These are phyloP conservation scores for Sicus ferrugineus DNA, from an alignment of 2,888 invertebrate genomes.

Conservation along the genomic window DNA sequence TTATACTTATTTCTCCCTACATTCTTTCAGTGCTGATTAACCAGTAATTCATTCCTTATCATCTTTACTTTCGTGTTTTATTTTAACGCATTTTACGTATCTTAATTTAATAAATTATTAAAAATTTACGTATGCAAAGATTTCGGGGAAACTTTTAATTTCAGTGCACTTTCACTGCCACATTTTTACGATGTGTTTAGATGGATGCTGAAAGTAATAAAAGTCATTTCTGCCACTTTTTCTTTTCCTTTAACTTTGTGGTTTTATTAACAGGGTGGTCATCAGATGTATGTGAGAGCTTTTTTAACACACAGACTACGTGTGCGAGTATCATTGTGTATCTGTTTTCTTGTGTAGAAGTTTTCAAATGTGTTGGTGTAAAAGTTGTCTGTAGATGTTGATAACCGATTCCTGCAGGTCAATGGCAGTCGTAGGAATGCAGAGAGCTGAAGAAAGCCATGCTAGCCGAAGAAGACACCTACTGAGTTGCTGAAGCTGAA, in stretches of 20 bases:
- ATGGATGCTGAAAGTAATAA: not conserved
- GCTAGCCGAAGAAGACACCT: not conserved
- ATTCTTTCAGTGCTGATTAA: too few relatives aligned
- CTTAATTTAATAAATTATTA: too few relatives aligned
- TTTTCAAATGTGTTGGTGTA: not conserved
- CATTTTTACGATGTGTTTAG: not conserved
- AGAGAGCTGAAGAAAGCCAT: slow-evolving; percentile 1
- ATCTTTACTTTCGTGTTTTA: too few relatives aligned
- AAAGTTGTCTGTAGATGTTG: not conserved
- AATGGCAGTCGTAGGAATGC: slow-evolving; percentile 15
- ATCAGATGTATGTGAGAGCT: not conserved
- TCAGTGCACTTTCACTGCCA: too few relatives aligned
- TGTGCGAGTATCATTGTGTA: not conserved
- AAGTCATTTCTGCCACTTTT: not conserved
- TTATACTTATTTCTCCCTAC: too few relatives aligned
- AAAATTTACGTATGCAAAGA: too few relatives aligned
- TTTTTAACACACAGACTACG: not conserved
- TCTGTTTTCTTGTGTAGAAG: not conserved
- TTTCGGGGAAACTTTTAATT: too few relatives aligned
- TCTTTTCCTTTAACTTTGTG: not conserved
- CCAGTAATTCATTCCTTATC: too few relatives aligned
- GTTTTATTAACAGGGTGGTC: not conserved
- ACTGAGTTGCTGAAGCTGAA: not conserved
- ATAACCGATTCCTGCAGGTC: too few relatives aligned
- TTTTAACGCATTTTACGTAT: too few relatives aligned